Base-by-base conservation (phyloP, 2,113 vertebrate species). In the Nerophis lumbriciformis region DNA sequence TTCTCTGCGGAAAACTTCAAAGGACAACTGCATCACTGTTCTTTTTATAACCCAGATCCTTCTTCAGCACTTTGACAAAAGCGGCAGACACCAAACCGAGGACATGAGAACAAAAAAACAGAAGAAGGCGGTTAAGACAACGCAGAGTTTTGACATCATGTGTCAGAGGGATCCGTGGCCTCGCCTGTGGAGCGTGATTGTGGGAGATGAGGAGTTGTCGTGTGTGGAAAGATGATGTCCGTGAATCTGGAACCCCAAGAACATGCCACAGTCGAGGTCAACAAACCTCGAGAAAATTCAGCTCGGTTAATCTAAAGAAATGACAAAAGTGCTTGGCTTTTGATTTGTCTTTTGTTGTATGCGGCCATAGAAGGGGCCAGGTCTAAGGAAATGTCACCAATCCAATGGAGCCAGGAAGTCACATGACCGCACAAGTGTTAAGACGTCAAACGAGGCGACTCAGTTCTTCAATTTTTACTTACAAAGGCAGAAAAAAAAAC, bases 21-120 rank as follows among this genome's bases (percentile, higher is more conserved):
- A 86, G 78, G 71, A 68, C 67, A 38, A 65, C 71, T 44, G 66
- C 45, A 48, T 76, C 73, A 61, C 54, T 6, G 69, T 77, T 79
- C 72, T 75, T 87, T 86, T 86, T 78, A 85, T 86, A 85, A 88
- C 82, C 69, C 73, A 39, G 53, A 54, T 65, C 68, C 78, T 65
- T 76, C 70, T 71, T 47, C 63, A 5, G 67, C 68, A 53, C 59
- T 76, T 66, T 77, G 76, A 86, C 75, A 88, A 88, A 86, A 69
- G 76, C 56, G 77, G 67, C 63, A 54, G 70, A 76, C 67, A 70
- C 67, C 63, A 68, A 79, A 71, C 54, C 14, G 14, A 69, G 61
- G 75, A 72, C 36, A 19, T 50, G 74, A 80, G 65, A 28, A 69
- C 61, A 79, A 77, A 81, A 53, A 53, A 57, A 10, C 10, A 11